phyloP scores from a whole-genome alignment of 1,140 invertebrate species.

The Thaumatotibia leucotreta region DNA sequence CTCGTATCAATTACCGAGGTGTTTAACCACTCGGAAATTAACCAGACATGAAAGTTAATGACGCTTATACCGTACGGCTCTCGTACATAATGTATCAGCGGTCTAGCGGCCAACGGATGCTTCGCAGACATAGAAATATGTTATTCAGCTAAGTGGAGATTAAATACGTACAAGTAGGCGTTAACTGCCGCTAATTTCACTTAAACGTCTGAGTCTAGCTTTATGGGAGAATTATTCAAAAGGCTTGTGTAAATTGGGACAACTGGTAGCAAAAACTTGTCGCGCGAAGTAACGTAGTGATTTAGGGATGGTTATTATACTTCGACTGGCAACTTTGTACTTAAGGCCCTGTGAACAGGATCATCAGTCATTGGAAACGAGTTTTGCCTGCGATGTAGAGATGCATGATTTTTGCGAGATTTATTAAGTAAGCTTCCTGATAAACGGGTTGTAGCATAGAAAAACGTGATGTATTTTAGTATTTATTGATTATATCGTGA shows the following conservation, averaged over 20 bases:
- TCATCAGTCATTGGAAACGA: slow-evolving; percentile 7
- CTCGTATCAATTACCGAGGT: neutral
- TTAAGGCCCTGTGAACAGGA: neutral
- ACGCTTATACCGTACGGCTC: neutral
- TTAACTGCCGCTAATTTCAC: slow-evolving; percentile 43
- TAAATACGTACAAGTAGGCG: slow-evolving; percentile 38
- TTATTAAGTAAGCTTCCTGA: neutral
- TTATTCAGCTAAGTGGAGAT: slow-evolving; percentile 41
- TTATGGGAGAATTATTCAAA: slow-evolving; percentile 36
- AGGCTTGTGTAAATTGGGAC: slow-evolving; percentile 27
- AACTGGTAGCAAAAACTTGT: slow-evolving; percentile 3
- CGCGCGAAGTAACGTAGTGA: slow-evolving; percentile 1
- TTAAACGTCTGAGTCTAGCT: slow-evolving; percentile 28
- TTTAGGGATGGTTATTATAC: neutral
- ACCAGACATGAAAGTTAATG: slow-evolving; percentile 8
- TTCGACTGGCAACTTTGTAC: neutral
- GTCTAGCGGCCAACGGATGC: slow-evolving; percentile 41
- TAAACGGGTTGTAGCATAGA: neutral
- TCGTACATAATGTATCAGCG: neutral
- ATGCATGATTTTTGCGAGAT: slow-evolving; percentile 3
- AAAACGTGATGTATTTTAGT: neutral
- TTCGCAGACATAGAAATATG: slow-evolving; percentile 40
- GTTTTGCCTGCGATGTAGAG: neutral
- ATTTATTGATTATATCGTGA: neutral
- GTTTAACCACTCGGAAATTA: slow-evolving; percentile 1